Evolutionary conservation across 2,888 invertebrate genomes (phyloP), one percentile per base, ranked within the genome.

Genomic region (Nomada lathburiana): DNA sequence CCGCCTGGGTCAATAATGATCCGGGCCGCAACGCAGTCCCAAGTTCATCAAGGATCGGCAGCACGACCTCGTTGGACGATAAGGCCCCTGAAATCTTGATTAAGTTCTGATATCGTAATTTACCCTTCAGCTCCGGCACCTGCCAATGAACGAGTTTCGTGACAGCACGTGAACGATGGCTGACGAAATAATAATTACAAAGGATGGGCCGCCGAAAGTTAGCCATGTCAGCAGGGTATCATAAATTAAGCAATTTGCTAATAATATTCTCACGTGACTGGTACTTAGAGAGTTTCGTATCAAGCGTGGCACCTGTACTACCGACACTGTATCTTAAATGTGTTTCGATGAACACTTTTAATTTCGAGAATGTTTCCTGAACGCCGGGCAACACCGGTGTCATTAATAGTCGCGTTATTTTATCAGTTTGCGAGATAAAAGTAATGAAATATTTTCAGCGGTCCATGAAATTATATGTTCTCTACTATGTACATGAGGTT

Each of bases 191-290:
- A 76, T 86, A 80, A 86, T 85, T 78, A 83, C 83, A 76, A 76
- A 83, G 83, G 47, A 50, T 44, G 59, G 52, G 18, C 36, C 44
- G 74, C 70, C 76, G 81, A 76, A 83, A 87, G 67, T 68, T 85
- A 83, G 80, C 78, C 86, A 75, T 88, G 78, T 76, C 72, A 76
- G 84, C 76, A 69, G 85, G 88, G 91, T 90, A 89, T 86, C 89
- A 90, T 93, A 93, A 93, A 93, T 93, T 93, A 93, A 93, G 93
- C 92, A 93, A 93, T 93, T 93, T 93, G 90, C 92, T 93, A 93
- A 94, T 92, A 93, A 93, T 93, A 93, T 93, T 93, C 92, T 92
- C 92, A 92, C 91, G 90, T 92, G 91, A 91, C 90, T 92, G 92
- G 91, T 93, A 92, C 92, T 93, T 93, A 23, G 89, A 92, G 89